Evolutionary conservation across 2,113 vertebrate species (phyloP).

Genomic region (Istiophorus platypterus): DNA sequence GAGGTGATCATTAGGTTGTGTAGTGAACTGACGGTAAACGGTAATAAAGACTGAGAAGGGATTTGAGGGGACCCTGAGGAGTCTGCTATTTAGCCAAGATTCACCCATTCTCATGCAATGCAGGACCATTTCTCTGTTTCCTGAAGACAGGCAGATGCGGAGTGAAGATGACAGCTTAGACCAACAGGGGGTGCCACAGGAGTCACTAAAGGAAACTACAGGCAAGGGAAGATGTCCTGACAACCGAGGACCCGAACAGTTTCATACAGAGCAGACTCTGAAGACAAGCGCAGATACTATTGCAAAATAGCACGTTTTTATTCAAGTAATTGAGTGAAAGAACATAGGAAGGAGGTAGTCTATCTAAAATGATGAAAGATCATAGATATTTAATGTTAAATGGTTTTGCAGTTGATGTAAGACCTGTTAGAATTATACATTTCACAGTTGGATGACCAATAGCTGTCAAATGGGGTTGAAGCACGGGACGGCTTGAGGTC

Average conservation of each 20-base stretch:
- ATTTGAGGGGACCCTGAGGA: constrained; percentile 33
- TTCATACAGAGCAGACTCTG: constrained; percentile 45
- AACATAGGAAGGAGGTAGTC: constrained; percentile 9
- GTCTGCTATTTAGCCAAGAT: constrained; percentile 57
- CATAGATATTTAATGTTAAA: constrained; percentile 45
- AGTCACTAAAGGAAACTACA: constrained; percentile 53
- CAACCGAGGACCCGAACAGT: constrained; percentile 21
- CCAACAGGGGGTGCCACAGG: constrained; percentile 73
- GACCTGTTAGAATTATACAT: constrained; percentile 65
- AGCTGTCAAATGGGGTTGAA: constrained; percentile 56
- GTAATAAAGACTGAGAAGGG: constrained; percentile 21
- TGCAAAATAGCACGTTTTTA: constrained; percentile 37
- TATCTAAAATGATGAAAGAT: constrained; percentile 34
- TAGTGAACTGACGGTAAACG: constrained; percentile 54
- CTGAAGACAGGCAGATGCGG: constrained; percentile 59
- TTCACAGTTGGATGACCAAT: constrained; percentile 76
- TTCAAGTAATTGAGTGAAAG: constrained; percentile 12
- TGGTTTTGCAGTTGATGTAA: constrained; percentile 56
- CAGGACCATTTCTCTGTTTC: constrained; percentile 49
- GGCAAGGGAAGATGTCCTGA: constrained; percentile 30
- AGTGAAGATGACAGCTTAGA: constrained; percentile 55
- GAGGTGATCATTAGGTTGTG: constrained; percentile 40
- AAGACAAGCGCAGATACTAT: constrained; percentile 16
- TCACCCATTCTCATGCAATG: constrained; percentile 61
- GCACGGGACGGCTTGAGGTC: constrained; percentile 55